phyloP scores from a whole-genome alignment of 2,113 vertebrate genomes.

The Calcarius ornatus region DNA sequence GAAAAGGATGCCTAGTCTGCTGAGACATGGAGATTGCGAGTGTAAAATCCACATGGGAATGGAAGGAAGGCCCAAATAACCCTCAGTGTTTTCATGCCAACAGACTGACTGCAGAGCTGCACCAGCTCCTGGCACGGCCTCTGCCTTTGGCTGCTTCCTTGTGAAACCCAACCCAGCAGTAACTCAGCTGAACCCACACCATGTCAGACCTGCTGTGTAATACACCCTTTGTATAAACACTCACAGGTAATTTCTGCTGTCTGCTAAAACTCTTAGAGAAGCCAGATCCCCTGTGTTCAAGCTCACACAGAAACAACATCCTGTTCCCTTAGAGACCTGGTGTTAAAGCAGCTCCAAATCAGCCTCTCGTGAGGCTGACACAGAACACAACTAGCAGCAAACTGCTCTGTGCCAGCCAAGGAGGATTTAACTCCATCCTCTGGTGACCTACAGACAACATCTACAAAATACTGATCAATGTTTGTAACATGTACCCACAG shows the following conservation, averaged over 20 bases:
- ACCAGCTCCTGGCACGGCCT: background rate
- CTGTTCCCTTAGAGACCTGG: background rate
- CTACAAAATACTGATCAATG: background rate
- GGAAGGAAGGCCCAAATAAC: background rate
- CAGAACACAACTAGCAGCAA: background rate
- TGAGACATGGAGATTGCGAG: fast-evolving
- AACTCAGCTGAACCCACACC: background rate
- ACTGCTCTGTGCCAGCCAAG: background rate
- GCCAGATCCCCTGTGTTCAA: background rate
- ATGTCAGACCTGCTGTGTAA: background rate
- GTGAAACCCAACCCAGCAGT: background rate
- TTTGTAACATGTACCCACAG: background rate
- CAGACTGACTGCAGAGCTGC: background rate
- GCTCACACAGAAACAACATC: fast-evolving
- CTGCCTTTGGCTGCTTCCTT: background rate
- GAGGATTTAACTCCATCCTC: background rate
- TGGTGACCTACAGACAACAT: background rate
- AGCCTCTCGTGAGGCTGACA: fast-evolving
- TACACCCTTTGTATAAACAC: background rate
- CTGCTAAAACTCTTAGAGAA: background rate
- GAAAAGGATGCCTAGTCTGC: background rate
- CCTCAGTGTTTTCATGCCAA: background rate
- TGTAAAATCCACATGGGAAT: background rate
- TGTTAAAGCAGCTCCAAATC: background rate
- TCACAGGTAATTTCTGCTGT: background rate